phyloP scores from a whole-genome alignment of 2,888 invertebrate genomes.

The Brachyopa scutellaris region DNA sequence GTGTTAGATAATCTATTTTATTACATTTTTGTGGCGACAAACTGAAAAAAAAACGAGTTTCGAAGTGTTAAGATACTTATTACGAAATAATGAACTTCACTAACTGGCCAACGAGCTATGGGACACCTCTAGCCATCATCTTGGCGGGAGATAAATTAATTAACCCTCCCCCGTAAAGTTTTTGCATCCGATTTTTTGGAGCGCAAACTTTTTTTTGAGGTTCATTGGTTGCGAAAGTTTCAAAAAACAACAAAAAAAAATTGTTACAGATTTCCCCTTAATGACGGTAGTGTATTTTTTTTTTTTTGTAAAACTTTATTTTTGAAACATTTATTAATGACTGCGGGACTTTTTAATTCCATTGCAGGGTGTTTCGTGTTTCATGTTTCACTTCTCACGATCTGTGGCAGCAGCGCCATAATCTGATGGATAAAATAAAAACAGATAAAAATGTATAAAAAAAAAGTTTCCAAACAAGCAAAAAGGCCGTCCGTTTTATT shows the following conservation, averaged over 20 bases:
- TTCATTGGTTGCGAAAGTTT: constrained; percentile 19
- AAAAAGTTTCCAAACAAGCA: constrained; percentile 39
- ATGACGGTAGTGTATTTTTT: constrained; percentile 18
- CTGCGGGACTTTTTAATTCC: constrained; percentile 48
- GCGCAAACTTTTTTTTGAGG: constrained; percentile 26
- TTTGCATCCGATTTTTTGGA: constrained; percentile 26
- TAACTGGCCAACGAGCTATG: too few species aligned
- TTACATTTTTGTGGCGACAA: background rate
- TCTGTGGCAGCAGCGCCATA: constrained; percentile 20
- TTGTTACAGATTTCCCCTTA: constrained; percentile 28
- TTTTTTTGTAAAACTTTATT: constrained; percentile 26
- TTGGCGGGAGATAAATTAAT: constrained; percentile 31
- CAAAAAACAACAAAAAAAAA: too few species aligned
- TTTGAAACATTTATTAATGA: constrained; percentile 45
- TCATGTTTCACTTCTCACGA: background rate
- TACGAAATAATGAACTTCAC: constrained; percentile 33
- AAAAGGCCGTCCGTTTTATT: constrained; percentile 19
- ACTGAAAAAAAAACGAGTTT: background rate
- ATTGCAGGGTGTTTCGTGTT: constrained; percentile 16
- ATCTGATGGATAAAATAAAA: constrained; percentile 50
- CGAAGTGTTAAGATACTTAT: too few species aligned
- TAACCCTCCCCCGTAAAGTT: constrained; percentile 31
- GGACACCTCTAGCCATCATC: too few species aligned
- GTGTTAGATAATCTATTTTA: constrained; percentile 3
- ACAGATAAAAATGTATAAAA: too few species aligned